A percentile compares a stretch with the other conserved stretches of the same genome.
phyloP scores from a whole-genome alignment of 2,888 invertebrate species.

The Macrosiphum euphorbiae region DNA sequence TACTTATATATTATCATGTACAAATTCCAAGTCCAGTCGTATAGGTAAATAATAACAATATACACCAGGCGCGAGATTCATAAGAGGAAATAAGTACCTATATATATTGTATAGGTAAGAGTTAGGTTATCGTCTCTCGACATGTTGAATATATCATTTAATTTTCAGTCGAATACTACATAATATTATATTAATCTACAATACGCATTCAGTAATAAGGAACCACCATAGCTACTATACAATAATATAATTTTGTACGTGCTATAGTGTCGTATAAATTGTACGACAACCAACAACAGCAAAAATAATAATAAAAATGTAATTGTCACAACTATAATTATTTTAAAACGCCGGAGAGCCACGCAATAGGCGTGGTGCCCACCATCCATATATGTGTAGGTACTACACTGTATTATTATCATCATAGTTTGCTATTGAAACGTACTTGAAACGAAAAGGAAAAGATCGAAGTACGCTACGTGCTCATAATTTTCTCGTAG shows the following conservation, averaged over 20 bases:
- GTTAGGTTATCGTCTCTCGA: background rate
- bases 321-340: slow-evolving; percentile 2
- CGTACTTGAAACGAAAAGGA: background rate
- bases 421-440: background rate
- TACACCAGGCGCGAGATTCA: background rate
- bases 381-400: background rate
- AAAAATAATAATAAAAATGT: background rate
- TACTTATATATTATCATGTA: background rate
- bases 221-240: background rate
- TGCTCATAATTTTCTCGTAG: background rate
- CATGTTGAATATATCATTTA: background rate
- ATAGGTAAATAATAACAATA: background rate
- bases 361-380: background rate
- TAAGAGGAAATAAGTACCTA: background rate
- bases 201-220: background rate
- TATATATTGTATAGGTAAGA: background rate
- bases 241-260: background rate
- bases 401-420: background rate
- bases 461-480: background rate
- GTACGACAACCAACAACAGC: background rate
- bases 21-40: background rate
- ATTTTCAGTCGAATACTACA: background rate
- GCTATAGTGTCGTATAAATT: background rate
- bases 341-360: background rate
- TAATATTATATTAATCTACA: background rate